Conservation (phyloP, 2,113 vertebrate species). For the Oreochromis niloticus region DNA sequence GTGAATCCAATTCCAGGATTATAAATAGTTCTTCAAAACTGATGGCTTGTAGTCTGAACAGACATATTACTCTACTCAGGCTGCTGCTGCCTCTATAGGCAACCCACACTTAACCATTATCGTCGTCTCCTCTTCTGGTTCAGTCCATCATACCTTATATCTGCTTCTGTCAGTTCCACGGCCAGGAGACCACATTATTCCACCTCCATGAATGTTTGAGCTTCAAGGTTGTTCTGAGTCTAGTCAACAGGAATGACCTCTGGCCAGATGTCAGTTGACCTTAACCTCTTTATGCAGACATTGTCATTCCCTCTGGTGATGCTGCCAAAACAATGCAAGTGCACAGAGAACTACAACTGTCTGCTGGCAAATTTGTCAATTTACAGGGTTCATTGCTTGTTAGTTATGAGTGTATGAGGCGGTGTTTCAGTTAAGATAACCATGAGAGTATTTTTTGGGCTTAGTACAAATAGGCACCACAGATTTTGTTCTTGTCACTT, state of each 20-base stretch:
- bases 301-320: conserved; percentile 10
- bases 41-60: background rate
- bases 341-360: background rate
- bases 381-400: conserved; percentile 32
- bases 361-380: conserved; percentile 21
- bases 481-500: conserved; percentile 58
- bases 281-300: background rate
- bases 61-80: background rate
- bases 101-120: background rate
- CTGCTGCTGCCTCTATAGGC: background rate
- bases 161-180: background rate
- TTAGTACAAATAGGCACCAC: conserved; percentile 23
- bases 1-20: background rate
- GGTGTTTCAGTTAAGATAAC: conserved; percentile 15
- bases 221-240: background rate
- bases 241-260: conserved; percentile 5
- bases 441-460: background rate
- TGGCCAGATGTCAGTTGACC: conserved; percentile 27
- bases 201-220: conserved; percentile 9
- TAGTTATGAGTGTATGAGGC: conserved; percentile 17
- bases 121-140: background rate
- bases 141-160: background rate
- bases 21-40: background rate
- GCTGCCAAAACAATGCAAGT: conserved; percentile 28
- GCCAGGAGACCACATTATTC: conserved; percentile 11